Base-by-base conservation (phyloP, 2,797 vertebrate species). In the Cossypha polioptera region DNA sequence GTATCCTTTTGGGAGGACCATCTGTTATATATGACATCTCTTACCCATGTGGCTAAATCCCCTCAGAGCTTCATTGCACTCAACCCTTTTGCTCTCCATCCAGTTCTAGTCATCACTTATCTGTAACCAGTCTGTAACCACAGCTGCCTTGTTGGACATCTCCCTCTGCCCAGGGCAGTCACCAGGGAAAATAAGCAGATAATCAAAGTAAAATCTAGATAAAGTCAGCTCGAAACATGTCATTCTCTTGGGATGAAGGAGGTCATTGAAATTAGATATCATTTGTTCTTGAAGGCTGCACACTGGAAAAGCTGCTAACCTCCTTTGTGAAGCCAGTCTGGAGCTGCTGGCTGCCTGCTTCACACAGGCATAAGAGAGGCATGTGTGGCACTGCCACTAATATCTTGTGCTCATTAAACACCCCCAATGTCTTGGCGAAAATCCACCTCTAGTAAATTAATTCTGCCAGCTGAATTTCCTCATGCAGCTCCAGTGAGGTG, bases 381-480 rank as follows among this genome's bases (percentile, higher is more conserved):
- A 89, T 40, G 71, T 86, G 72, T 68, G 80, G 55, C 73, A 69
- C 69, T 40, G 80, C 55, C 0, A 2, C 76, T 96, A 94, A 90
- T 94, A 86, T 90, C 82, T 54, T 61, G 65, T 0, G 1, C 58
- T 95, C 91, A 71, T 92, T 94, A 95, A 96, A 92, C 76, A 92
- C 59, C 57, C 73, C 71, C 38, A 38, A 76, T 40, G 67, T 84
- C 92, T 88, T 96, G 91, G 82, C 31, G 0, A 93, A 93, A 92
- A 84, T 92, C 85, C 91, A 96, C 62, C 88, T 86, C 53, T 38
- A 86, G 87, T 87, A 92, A 77, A 79, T 92, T 77, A 50, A 83
- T 92, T 74, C 83, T 94, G 75, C 84, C 68, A 89, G 66, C 53
- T 89, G 77, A 94, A 94, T 94, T 33, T 61, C 72, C 75, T 73